These are phyloP conservation scores for Sclerurus mexicanus DNA, from an alignment of 2,113 vertebrate genomes.

Conservation along the genomic window DNA sequence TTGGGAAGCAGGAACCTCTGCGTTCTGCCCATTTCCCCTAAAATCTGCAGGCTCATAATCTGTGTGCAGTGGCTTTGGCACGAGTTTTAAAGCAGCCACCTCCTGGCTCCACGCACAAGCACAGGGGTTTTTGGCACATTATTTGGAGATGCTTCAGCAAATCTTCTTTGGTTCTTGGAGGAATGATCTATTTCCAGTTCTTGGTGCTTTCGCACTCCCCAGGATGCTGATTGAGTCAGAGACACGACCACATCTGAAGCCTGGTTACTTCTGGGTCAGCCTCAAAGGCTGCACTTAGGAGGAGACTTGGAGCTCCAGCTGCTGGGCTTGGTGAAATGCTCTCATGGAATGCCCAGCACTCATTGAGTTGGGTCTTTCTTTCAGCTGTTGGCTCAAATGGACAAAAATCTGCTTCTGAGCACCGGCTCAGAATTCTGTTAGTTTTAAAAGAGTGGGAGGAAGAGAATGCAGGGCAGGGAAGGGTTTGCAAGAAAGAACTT, in stretches of 20 bases:
- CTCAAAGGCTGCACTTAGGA: neutral
- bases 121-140: neutral
- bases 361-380: neutral
- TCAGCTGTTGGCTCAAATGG: neutral
- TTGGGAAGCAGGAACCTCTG: neutral
- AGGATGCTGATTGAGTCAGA: neutral
- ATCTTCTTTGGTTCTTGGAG: neutral
- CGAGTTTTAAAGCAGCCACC: neutral
- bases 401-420: neutral
- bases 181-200: neutral
- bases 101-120: neutral
- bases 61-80: neutral
- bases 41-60: neutral
- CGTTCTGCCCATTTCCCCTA: neutral
- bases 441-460: neutral
- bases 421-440: neutral
- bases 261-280: neutral
- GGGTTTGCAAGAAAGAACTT: neutral
- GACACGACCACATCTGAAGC: accelerated
- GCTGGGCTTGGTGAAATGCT: neutral
- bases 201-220: neutral
- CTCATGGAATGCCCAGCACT: neutral
- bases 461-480: neutral
- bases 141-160: neutral
- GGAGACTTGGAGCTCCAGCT: neutral